Evolutionary conservation across 2,888 invertebrate genomes (phyloP).

Genomic region (Tetrapedia diversipes): DNA sequence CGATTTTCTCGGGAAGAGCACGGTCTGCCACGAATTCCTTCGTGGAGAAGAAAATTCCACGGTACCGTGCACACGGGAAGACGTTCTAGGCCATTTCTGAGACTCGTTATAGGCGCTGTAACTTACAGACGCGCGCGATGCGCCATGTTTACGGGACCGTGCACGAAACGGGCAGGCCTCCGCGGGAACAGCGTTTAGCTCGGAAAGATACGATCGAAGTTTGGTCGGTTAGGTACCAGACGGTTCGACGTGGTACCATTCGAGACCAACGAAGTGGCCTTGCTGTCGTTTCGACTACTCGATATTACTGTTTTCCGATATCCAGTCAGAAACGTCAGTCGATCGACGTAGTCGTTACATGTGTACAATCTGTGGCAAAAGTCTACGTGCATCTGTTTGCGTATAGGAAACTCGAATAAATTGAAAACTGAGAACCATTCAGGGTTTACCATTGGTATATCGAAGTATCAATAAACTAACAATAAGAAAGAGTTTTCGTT

Average conservation of each 20-base stretch:
- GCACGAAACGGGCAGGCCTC: constrained; percentile 54
- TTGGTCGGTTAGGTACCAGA: constrained; percentile 54
- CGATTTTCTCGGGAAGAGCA: constrained; percentile 14
- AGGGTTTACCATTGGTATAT: too few relatives aligned
- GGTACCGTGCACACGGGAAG: constrained; percentile 34
- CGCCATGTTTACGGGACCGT: constrained; percentile 50
- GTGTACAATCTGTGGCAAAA: too few relatives aligned
- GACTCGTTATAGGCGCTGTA: constrained; percentile 60
- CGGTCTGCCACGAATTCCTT: neutral
- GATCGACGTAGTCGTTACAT: neutral
- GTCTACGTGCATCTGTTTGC: too few relatives aligned
- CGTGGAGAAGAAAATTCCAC: constrained; percentile 7
- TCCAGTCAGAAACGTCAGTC: constrained; percentile 5
- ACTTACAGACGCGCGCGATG: constrained; percentile 37
- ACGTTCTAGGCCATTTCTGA: constrained; percentile 34
- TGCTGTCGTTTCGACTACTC: constrained; percentile 21
- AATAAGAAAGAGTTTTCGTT: too few relatives aligned
- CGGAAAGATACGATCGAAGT: constrained; percentile 65
- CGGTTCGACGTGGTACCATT: constrained; percentile 48
- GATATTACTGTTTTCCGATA: constrained; percentile 35
- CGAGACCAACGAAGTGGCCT: constrained; percentile 19
- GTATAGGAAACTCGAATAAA: too few relatives aligned
- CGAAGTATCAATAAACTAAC: too few relatives aligned
- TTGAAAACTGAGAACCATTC: too few relatives aligned
- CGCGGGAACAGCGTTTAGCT: constrained; percentile 52